Conservation (phyloP, 2,113 vertebrate genomes). For the Poeciliopsis retropinna region DNA sequence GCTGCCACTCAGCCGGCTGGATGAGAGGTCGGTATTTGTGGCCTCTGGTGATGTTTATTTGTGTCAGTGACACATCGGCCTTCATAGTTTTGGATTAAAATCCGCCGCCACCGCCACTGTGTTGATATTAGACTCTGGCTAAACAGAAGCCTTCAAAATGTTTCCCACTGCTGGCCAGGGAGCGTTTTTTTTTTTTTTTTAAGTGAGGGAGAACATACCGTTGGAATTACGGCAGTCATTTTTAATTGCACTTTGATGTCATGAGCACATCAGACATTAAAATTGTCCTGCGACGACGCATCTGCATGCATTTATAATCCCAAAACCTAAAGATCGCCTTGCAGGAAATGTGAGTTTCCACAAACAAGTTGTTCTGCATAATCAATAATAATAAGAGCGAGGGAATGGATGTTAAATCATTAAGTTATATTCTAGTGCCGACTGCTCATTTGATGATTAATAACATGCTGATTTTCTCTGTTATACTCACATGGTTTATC, state of each 20-base stretch:
- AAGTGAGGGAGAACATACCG: slow-evolving; percentile 25
- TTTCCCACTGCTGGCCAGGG: slow-evolving; percentile 11
- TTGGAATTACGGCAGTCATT: slow-evolving; percentile 9
- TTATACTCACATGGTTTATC: neutral
- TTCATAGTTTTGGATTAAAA: slow-evolving; percentile 37
- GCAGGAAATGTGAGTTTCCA: neutral
- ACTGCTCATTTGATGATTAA: neutral
- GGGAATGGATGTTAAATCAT: neutral
- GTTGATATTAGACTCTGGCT: slow-evolving; percentile 42
- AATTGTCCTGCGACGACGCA: neutral
- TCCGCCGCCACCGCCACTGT: slow-evolving; percentile 14
- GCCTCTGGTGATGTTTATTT: slow-evolving; percentile 53
- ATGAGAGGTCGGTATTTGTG: slow-evolving; percentile 57
- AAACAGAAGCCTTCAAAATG: slow-evolving; percentile 47
- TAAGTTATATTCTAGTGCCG: neutral
- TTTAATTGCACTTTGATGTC: neutral
- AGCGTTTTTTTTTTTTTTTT: slow-evolving; percentile 18
- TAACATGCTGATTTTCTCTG: neutral
- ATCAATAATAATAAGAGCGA: neutral
- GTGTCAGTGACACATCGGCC: slow-evolving; percentile 54
- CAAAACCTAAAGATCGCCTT: neutral
- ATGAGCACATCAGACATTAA: no score
- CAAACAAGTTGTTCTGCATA: neutral
- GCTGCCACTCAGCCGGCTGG: slow-evolving; percentile 45
- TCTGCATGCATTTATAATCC: neutral